Evolutionary conservation across 2,888 invertebrate species (phyloP), one percentile per base, ranked within the genome.

Genomic region (Drosophila stalkeri): DNA sequence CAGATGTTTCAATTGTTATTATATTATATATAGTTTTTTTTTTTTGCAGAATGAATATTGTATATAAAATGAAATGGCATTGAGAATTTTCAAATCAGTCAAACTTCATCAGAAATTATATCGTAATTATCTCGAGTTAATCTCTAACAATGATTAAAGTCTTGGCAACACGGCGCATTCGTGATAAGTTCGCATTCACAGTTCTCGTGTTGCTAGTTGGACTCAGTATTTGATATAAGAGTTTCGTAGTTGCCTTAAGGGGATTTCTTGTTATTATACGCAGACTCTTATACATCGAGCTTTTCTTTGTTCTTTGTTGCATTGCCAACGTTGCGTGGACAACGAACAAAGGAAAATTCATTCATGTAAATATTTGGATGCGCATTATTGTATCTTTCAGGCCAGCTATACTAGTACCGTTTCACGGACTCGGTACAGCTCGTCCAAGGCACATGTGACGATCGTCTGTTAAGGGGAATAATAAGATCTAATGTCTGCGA

Each of bases 221-320:
- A 7, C 5, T 6, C 20, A 12, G 18, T 44, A 18, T 33, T 51
- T 41, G 59, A 41, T 51, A 52, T 39, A n/a, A 41, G 35, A 61
- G 59, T 56, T 52, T 46, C 46, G 18, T 14, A n/a, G 55, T 27
- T 57, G 56, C 35, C 47, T 23, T 52, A 23, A 18, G 41, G 23
- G 41, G 5, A 33, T 55, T 64, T 59, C 66, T 86, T 72, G 49
- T 51, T 56, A 44, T 57, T 49, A 46, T 47, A 43, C 54, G 55
- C 54, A 64, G 62, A 31, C 43, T 65, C 31, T 12, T 27, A 31
- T 46, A 33, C 2, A 18, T 27, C 23, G 44, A 18, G 27, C 20
- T 14, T 44, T 41, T 31, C 81, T 60, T 79, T 78, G 74, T 78
- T 79, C 79, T 78, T 81, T 81, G 79, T 81, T 77, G 37, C 23